A percentile compares a stretch with the other conserved stretches of the same genome.
phyloP scores from a whole-genome alignment of 35 echinoderm and acorn worm genomes.

The Ptychodera flava region DNA sequence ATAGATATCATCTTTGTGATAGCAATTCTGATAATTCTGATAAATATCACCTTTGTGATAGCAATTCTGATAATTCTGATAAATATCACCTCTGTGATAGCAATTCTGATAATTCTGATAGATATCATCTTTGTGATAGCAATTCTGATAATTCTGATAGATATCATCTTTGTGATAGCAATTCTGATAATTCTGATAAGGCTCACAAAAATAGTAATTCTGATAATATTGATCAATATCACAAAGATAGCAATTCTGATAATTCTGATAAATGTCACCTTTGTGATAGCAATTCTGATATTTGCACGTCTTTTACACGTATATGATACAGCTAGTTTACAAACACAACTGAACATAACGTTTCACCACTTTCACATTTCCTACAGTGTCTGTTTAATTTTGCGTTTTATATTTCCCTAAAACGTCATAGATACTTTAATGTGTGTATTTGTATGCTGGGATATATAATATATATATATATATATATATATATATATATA shows the following conservation, averaged over 20 bases:
- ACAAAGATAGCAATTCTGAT: conserved; percentile 14
- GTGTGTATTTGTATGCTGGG: not conserved
- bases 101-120: no score
- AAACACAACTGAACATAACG: not conserved
- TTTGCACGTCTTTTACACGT: conserved; percentile 20
- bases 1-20: no score
- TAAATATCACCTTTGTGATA: no score
- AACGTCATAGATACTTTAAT: not conserved
- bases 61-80: no score
- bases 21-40: no score
- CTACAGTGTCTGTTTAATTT: not conserved
- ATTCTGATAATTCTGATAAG: no score
- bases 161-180: no score
- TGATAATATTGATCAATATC: no score
- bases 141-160: no score
- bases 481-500: conserved; percentile 15
- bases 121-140: no score
- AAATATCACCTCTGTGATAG: no score
- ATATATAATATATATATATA: conserved; percentile 29
- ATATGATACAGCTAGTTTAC: conserved; percentile 28
- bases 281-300: conserved; percentile 12
- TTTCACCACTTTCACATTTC: not conserved
- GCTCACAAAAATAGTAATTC: no score
- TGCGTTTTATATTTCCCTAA: not conserved
- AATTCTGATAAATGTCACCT: conserved; percentile 12